Evolutionary conservation across 2,888 invertebrate species (phyloP), one percentile per base, ranked within the genome.

Genomic region (Odontothrips loti): DNA sequence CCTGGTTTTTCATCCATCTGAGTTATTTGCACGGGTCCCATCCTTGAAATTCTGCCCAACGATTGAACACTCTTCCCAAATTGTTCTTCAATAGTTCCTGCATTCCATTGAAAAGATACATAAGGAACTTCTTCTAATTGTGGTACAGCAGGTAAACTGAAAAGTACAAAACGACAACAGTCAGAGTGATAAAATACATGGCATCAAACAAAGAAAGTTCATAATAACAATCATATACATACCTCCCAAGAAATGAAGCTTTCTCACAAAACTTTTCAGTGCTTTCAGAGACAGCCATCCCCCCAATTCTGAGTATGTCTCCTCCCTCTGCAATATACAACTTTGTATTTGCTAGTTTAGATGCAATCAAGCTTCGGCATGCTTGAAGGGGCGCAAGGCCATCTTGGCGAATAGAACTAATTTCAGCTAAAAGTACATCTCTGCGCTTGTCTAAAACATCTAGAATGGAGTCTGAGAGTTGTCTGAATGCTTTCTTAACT

Each of bases 101-200:
- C 84, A 47, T 89, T 87, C 80, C 87, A 87, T 83, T 88, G 88
- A 83, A 90, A 90, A 47, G 88, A 88, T 80, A 91, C 87, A 84
- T 87, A 89, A 80, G 90, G 89, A 82, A 90, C 89, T 84, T 90
- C 90, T 84, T 89, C 88, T n/a, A 89, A 86, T 81, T 87, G 87
- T 48, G 91, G 90, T 27, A 91, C 89, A 84, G 89, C 90, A 47
- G 91, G 90, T 82, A 91, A 86, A 84, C 89, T 86, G 79, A 23
- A 81, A 80, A 12, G 47, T 27, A 48, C 17, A 43, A 79, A 20
- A 47, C 12, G 47, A 58, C 8, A 9, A 81, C 47, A 43, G 68
- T 75, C 43, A 75, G 23, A 80, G 23, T 23, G 27, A 47, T 47
- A 47, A 27, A 6, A 51, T 51, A 9, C n/a, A 20, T 47, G 17